Base-by-base conservation (phyloP, 2,888 invertebrate species). In the Malacosoma neustria region DNA sequence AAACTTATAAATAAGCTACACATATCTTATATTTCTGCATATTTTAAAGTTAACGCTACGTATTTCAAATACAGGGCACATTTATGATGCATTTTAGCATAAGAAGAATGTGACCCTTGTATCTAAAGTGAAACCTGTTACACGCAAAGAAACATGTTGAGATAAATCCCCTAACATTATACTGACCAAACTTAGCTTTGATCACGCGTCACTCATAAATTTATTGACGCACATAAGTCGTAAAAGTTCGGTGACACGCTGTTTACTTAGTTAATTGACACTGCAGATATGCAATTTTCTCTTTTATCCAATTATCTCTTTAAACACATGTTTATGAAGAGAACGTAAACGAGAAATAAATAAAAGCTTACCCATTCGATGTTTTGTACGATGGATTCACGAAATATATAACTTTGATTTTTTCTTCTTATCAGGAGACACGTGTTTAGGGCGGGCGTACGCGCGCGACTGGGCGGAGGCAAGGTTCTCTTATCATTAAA, bases 371-470 rank as follows among this genome's bases (percentile, higher is more conserved):
- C 46, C 40, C 46, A 46, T 46, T 29, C 6, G 30, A 12, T 6
- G 14, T 33, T 31, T 30, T 29, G n/a, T n/a, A n/a, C n/a, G n/a
- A n/a, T n/a, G n/a, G n/a, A n/a, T n/a, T n/a, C n/a, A n/a, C n/a
- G n/a, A n/a, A n/a, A n/a, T n/a, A n/a, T n/a, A n/a, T n/a, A n/a
- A n/a, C n/a, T n/a, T n/a, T n/a, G n/a, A n/a, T n/a, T n/a, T n/a
- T 14, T 34, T 29, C 30, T 9, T 22, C 5, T 32, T 35, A 12
- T 33, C 37, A 34, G 39, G 33, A 37, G 53, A 69, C 72, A 64
- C 69, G 73, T 71, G 72, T 57, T 56, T 57, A 49, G 70, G 77
- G 77, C 76, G 82, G 79, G 79, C 72, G 79, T 72, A 54, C 57
- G 64, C 64, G 64, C 57, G 70, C 79, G 80, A 77, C 82, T 79